Evolutionary conservation across 2,797 vertebrate species (phyloP), one percentile per base, ranked within the genome.

Genomic region (Brachymystax lenok): DNA sequence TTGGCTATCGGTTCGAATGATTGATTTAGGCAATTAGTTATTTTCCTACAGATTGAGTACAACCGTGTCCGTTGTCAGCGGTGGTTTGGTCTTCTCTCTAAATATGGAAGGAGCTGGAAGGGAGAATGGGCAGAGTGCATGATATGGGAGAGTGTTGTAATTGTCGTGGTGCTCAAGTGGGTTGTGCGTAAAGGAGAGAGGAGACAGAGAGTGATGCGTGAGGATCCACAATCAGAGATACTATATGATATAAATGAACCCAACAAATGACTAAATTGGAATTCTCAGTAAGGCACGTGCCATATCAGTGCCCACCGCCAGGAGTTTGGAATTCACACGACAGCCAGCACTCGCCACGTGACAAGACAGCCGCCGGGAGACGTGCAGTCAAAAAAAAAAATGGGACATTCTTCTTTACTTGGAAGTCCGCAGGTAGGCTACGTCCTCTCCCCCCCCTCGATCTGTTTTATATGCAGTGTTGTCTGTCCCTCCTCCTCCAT

Each of bases 261-360:
- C 4, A 61, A 74, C 19, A 74, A 66, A 46, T 71, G 67, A 46
- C 67, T 74, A 61, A 74, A 67, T 71, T 77, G 33, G n/a, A 56
- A 64, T 64, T 2, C 2, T 63, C 52, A 63, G 40, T 46, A 61
- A 72, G 69, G 74, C 56, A 66, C 61, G 74, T 77, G 75, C 77
- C 30, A 76, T 77, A 56, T 59, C 69, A 68, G 74, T 79, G 72
- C 78, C 61, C 72, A 28, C 78, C 74, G 46, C 52, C 78, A 69
- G 80, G 74, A 74, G 80, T 67, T 24, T 63, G 77, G 81, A 75
- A 77, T 75, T 79, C 78, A 68, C 77, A 73, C 69, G 52, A 80
- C 78, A 76, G 78, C 75, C 78, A 80, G 75, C 78, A 69, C 59
- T 64, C 33, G 61, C 71, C 81, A 80, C 78, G 78, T 79, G 78